Percentiles rank a stretch among this genome's conserved stretches.
Conservation (phyloP, 2,113 vertebrate genomes). For the Calidris pygmaea region DNA sequence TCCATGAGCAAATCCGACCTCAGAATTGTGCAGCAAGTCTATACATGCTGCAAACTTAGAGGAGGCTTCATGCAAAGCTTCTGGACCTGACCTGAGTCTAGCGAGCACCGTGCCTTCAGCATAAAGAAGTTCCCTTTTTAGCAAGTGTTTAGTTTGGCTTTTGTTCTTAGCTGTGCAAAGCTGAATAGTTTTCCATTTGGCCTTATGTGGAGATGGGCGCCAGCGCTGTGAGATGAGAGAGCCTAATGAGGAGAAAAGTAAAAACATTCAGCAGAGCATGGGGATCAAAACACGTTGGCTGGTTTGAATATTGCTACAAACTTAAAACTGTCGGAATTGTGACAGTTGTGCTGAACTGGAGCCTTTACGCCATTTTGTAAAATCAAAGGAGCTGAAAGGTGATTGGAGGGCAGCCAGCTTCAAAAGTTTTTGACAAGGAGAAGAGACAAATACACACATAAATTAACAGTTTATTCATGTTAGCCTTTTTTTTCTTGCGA, state of each 20-base stretch:
- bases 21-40: background rate
- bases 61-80: background rate
- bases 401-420: background rate
- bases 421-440: background rate
- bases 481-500: background rate
- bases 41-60: background rate
- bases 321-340: background rate
- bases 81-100: background rate
- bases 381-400: background rate
- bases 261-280: background rate
- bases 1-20: background rate
- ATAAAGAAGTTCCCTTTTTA: background rate
- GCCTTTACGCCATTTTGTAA: background rate
- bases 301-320: background rate
- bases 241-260: background rate
- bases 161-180: background rate
- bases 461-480: background rate
- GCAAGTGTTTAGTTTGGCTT: conserved; percentile 20
- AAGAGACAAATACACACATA: background rate
- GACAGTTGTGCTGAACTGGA: background rate
- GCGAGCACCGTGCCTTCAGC: background rate
- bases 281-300: background rate
- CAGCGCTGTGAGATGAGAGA: background rate
- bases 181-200: background rate
- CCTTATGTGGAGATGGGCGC: background rate